phyloP scores from a whole-genome alignment of 2,797 vertebrate species.

The Threskiornis aethiopicus region DNA sequence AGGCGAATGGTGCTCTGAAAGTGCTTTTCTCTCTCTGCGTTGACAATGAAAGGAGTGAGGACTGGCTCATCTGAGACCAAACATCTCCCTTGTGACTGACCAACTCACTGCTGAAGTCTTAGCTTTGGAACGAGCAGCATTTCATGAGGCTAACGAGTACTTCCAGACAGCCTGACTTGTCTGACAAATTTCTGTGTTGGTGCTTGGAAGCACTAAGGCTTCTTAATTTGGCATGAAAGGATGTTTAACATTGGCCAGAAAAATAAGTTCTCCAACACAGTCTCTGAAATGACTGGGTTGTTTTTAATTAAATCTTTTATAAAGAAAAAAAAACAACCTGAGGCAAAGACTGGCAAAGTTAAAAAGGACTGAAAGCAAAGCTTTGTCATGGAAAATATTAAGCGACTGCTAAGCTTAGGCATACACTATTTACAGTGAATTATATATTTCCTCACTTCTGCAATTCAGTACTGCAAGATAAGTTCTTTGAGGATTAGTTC shows the following conservation, averaged over 20 bases:
- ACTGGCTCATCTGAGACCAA: neutral
- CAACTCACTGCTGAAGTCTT: neutral
- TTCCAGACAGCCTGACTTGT: neutral
- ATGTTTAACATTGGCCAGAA: neutral
- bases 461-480: neutral
- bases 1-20: neutral
- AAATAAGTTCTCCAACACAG: neutral
- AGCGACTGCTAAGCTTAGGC: neutral
- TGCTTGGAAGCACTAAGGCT: neutral
- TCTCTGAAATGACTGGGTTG: neutral
- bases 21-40: neutral
- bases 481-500: neutral
- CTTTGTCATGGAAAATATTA: neutral
- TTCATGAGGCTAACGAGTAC: neutral
- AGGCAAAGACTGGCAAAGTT: neutral
- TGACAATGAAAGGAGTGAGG: neutral
- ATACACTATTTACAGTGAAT: neutral
- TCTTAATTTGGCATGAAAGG: neutral
- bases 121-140: fast-evolving
- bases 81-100: neutral
- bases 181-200: neutral
- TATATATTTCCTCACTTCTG: neutral
- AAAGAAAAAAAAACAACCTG: neutral
- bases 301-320: neutral
- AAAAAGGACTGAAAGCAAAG: neutral